A percentile compares a stretch with the other conserved stretches of the same genome.
phyloP scores from a whole-genome alignment of 2,888 invertebrate genomes.

The Drosophila kambysellisi region DNA sequence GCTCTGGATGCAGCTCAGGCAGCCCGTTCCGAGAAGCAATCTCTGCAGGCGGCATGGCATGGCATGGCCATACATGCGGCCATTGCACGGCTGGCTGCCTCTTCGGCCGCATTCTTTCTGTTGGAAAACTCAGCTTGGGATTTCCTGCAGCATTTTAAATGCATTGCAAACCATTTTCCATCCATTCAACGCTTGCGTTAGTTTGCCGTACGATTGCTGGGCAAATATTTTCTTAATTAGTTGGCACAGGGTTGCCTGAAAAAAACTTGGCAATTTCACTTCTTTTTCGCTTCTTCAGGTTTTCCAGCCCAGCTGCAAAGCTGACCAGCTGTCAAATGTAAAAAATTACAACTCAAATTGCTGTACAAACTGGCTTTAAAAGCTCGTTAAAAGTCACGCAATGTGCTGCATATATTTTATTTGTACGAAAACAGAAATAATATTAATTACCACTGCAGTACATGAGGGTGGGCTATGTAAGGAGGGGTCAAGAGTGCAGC shows the following conservation, averaged over 20 bases:
- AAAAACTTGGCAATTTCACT: constrained; percentile 35
- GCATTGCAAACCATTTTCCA: constrained; percentile 36
- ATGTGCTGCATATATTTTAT: constrained; percentile 75
- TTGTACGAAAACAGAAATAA: constrained; percentile 78
- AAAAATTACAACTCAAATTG: constrained; percentile 78
- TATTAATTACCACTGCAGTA: constrained; percentile 75
- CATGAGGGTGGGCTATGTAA: background rate
- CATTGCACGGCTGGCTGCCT: constrained; percentile 58
- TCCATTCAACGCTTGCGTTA: constrained; percentile 25
- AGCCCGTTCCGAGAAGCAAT: constrained; percentile 44
- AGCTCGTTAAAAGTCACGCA: constrained; percentile 80
- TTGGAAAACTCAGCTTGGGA: constrained; percentile 31
- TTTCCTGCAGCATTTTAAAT: constrained; percentile 55
- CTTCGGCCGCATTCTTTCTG: constrained; percentile 40
- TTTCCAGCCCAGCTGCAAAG: background rate
- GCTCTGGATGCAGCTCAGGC: constrained; percentile 24
- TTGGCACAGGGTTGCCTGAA: constrained; percentile 50
- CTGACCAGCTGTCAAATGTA: constrained; percentile 77
- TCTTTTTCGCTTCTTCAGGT: background rate
- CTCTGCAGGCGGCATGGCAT: constrained; percentile 55
- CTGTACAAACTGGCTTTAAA: constrained; percentile 77
- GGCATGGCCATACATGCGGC: constrained; percentile 43
- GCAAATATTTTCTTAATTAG: constrained; percentile 79
- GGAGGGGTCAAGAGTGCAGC: constrained; percentile 8
- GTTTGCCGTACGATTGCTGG: constrained; percentile 60